These are phyloP conservation scores for Coenobita brevimanus DNA, from an alignment of 1,140 invertebrate genomes.

Conservation along the genomic window DNA sequence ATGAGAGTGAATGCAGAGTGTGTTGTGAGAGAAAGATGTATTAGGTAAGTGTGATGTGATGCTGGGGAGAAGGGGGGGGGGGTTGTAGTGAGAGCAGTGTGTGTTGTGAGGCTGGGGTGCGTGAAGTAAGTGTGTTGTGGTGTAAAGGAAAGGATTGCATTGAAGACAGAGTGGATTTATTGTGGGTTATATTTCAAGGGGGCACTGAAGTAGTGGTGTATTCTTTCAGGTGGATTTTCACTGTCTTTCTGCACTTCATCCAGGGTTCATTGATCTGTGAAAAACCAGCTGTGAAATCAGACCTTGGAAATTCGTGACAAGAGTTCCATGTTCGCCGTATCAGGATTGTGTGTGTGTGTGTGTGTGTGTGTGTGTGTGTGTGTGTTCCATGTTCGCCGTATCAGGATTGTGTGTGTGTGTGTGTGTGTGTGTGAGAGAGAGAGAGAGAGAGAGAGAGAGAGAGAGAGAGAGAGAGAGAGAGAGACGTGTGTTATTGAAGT, in stretches of 20 bases:
- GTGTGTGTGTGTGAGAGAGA: not conserved
- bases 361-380: not conserved
- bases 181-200: too few relatives aligned
- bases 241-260: too few relatives aligned
- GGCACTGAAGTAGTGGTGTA: too few relatives aligned
- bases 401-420: too few relatives aligned
- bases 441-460: constrained; percentile 6
- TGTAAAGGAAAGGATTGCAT: not conserved
- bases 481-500: not conserved
- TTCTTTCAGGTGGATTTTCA: too few relatives aligned
- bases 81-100: not conserved
- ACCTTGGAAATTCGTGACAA: too few relatives aligned
- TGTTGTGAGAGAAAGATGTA: not conserved
- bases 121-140: too few relatives aligned
- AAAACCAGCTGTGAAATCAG: too few relatives aligned
- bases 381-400: too few relatives aligned
- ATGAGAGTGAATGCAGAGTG: not conserved
- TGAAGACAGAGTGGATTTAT: not conserved
- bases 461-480: not conserved
- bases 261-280: too few relatives aligned
- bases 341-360: too few relatives aligned
- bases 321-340: not conserved
- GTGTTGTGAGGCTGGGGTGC: too few relatives aligned
- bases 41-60: not conserved
- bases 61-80: not conserved